Percentiles rank a stretch among this genome's conserved stretches.
Evolutionary conservation across 2,113 vertebrate species (phyloP).

Genomic region (Archocentrus centrarchus): DNA sequence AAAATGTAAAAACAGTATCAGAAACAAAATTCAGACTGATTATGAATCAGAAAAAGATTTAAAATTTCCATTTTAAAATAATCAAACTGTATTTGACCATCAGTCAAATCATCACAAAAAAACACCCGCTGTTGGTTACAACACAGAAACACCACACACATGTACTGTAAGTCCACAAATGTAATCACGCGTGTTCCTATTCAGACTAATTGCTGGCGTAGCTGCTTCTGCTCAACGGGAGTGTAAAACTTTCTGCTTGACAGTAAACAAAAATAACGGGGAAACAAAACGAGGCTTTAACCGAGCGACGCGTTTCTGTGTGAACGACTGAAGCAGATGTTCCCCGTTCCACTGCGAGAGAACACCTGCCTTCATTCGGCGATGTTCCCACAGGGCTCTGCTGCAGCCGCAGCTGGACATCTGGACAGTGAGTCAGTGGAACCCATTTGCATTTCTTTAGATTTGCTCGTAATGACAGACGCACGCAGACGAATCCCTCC

Average conservation of each 20-base stretch:
- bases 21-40: not conserved
- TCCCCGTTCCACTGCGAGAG: not conserved
- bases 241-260: not conserved
- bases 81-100: not conserved
- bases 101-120: not conserved
- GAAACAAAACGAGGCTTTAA: not conserved
- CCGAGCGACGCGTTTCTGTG: slow-evolving; percentile 16
- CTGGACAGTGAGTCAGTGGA: slow-evolving; percentile 32
- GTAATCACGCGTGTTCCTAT: fast-evolving
- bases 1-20: not conserved
- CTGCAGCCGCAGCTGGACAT: slow-evolving; percentile 46
- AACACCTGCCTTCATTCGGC: slow-evolving; percentile 60
- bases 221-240: not conserved
- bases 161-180: not conserved
- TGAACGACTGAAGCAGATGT: slow-evolving; percentile 40
- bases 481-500: not conserved
- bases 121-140: not conserved
- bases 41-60: not conserved
- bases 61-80: not conserved
- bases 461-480: slow-evolving; percentile 65
- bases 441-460: slow-evolving; percentile 42
- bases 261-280: not conserved
- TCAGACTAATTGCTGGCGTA: not conserved
- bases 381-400: slow-evolving; percentile 16
- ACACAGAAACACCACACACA: not conserved